Percentiles rank a stretch among this genome's conserved stretches.
phyloP scores from a whole-genome alignment of 2,888 invertebrate species.

The Scaptomyza flava region DNA sequence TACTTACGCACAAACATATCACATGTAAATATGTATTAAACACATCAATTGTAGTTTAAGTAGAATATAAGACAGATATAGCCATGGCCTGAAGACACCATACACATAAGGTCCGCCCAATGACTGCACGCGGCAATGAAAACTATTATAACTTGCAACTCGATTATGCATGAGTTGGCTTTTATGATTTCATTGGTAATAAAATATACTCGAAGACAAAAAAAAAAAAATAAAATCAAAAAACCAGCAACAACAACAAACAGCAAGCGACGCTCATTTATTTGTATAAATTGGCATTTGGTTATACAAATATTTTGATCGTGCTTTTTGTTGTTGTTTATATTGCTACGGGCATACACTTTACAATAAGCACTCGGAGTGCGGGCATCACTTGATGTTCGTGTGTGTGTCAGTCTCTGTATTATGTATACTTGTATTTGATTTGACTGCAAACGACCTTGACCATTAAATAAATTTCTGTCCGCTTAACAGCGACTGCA shows the following conservation, averaged over 20 bases:
- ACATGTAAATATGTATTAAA: neutral
- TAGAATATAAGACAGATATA: slow-evolving; percentile 5
- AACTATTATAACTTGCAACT: slow-evolving; percentile 56
- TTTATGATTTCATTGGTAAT: slow-evolving; percentile 73
- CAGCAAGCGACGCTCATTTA: slow-evolving; percentile 49
- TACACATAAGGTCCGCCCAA: neutral
- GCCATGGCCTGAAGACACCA: slow-evolving; percentile 22
- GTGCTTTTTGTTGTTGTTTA: slow-evolving; percentile 28
- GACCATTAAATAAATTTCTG: slow-evolving; percentile 75
- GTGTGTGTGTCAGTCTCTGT: slow-evolving; percentile 8
- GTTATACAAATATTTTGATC: slow-evolving; percentile 63
- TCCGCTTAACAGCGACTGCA: slow-evolving; percentile 53
- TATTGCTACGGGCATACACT: slow-evolving; percentile 31
- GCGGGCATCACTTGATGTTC: slow-evolving; percentile 11
- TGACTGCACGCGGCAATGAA: slow-evolving; percentile 48
- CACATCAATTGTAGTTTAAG: neutral
- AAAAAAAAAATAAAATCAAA: slow-evolving; percentile 15
- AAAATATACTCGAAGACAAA: slow-evolving; percentile 68
- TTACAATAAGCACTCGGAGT: slow-evolving; percentile 21
- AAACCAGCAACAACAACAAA: slow-evolving; percentile 22
- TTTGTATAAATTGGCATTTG: slow-evolving; percentile 73
- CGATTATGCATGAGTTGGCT: slow-evolving; percentile 65
- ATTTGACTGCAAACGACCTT: slow-evolving; percentile 77
- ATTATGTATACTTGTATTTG: slow-evolving; percentile 37
- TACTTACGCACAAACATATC: neutral